Conservation (phyloP, 1,140 invertebrate genomes). For the Hylaeus anthracinus region DNA sequence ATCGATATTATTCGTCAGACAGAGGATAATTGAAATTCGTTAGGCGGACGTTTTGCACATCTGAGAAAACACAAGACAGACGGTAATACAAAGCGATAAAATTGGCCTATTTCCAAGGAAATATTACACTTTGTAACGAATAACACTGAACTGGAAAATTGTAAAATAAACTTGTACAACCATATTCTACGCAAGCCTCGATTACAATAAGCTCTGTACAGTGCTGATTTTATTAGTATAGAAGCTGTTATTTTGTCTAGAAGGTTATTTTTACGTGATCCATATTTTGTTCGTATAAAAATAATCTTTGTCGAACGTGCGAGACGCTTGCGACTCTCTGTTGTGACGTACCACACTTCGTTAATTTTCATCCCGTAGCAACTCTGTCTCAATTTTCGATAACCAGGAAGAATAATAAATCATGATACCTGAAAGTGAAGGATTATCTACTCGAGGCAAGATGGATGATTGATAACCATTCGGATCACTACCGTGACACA, state of each 20-base stretch:
- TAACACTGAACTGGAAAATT: too few species aligned
- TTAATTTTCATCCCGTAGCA: neutral
- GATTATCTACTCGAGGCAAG: neutral
- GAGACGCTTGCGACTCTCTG: neutral
- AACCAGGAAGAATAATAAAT: constrained; percentile 7
- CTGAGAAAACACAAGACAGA: too few species aligned
- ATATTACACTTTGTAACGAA: too few species aligned
- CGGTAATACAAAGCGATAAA: too few species aligned
- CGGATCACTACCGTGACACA: neutral
- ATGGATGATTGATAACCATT: constrained; percentile 17
- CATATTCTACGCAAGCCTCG: neutral
- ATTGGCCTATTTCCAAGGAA: too few species aligned
- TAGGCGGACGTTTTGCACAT: too few species aligned
- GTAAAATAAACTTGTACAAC: too few species aligned
- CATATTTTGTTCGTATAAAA: neutral
- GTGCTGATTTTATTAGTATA: neutral
- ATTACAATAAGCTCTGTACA: neutral
- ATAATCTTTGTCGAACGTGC: neutral
- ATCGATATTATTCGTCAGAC: too few species aligned
- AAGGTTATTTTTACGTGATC: neutral
- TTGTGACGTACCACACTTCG: neutral
- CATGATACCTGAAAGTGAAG: constrained; percentile 13
- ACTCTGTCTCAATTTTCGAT: neutral
- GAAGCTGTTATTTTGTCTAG: neutral
- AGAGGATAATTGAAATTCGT: too few species aligned